Conservation (phyloP, 2,888 invertebrate species). For the Blera fallax region DNA sequence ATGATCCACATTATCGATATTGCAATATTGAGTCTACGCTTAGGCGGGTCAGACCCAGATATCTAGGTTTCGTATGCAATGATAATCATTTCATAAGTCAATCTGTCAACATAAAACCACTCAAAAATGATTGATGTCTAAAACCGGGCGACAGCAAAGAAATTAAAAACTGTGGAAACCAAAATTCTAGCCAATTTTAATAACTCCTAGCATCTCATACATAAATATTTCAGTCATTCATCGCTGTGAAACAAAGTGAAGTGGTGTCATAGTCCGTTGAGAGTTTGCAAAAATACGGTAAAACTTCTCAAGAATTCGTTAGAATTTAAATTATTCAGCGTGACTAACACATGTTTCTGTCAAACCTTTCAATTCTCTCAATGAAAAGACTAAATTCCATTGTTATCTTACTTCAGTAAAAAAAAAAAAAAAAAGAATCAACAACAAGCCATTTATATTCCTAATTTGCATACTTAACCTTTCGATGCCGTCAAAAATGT, state of each 20-base stretch:
- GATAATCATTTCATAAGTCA: no score
- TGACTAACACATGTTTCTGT: neutral
- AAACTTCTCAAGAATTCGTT: neutral
- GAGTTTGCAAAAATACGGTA: neutral
- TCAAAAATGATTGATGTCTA: no score
- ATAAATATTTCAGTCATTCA: neutral
- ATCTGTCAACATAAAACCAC: no score
- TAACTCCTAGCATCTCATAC: no score
- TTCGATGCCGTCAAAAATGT: neutral
- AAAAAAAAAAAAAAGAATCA: neutral
- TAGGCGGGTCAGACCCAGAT: no score
- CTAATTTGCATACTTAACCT: slow-evolving; percentile 2
- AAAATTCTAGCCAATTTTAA: no score
- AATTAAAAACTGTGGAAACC: no score
- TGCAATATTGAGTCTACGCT: no score
- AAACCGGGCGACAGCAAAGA: no score
- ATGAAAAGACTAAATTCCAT: neutral
- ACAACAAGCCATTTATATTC: neutral
- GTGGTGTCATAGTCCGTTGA: neutral
- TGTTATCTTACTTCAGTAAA: neutral
- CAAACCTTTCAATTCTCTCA: neutral
- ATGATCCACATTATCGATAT: no score
- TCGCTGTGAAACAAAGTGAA: neutral
- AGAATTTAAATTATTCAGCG: neutral
- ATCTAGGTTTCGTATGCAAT: no score